phyloP scores from a whole-genome alignment of 23 tunicate species.

The Pegea sp. region DNA sequence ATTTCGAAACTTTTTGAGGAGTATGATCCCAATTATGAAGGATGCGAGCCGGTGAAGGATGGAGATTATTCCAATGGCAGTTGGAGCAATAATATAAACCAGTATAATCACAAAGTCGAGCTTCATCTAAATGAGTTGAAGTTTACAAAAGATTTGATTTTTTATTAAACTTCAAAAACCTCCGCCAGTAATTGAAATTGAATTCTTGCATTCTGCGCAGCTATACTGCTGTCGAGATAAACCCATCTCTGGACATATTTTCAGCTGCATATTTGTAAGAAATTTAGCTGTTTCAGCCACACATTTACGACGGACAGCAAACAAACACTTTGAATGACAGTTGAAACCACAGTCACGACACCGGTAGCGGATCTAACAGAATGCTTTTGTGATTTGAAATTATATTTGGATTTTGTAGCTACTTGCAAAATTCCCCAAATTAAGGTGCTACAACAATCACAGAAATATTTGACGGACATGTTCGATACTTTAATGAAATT shows the following conservation, averaged over 20 bases:
- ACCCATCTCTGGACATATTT: slow-evolving; percentile 68
- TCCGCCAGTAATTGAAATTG: no score
- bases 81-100: slow-evolving; percentile 64
- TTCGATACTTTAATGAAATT: slow-evolving; percentile 16
- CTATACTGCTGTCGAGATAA: slow-evolving; percentile 54
- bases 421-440: slow-evolving; percentile 68
- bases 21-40: slow-evolving; percentile 75
- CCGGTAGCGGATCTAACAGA: slow-evolving; percentile 21
- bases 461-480: slow-evolving; percentile 24
- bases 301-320: slow-evolving; percentile 32
- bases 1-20: slow-evolving; percentile 27
- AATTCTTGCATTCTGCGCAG: slow-evolving; percentile 66
- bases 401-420: not conserved
- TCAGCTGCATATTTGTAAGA: slow-evolving; percentile 8
- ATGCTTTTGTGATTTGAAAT: not conserved
- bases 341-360: slow-evolving; percentile 47
- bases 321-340: slow-evolving; percentile 50
- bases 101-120: slow-evolving; percentile 57
- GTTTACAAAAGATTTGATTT: not conserved
- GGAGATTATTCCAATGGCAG: slow-evolving; percentile 72
- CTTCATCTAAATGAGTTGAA: slow-evolving; percentile 21
- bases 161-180: no score
- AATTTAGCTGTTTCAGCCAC: slow-evolving; percentile 13
- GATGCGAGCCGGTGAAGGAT: slow-evolving; percentile 44
- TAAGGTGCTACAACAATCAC: slow-evolving; percentile 72